Evolutionary conservation across 1,140 invertebrate species (phyloP), one percentile per base, ranked within the genome.

Genomic region (Patella vulgata): DNA sequence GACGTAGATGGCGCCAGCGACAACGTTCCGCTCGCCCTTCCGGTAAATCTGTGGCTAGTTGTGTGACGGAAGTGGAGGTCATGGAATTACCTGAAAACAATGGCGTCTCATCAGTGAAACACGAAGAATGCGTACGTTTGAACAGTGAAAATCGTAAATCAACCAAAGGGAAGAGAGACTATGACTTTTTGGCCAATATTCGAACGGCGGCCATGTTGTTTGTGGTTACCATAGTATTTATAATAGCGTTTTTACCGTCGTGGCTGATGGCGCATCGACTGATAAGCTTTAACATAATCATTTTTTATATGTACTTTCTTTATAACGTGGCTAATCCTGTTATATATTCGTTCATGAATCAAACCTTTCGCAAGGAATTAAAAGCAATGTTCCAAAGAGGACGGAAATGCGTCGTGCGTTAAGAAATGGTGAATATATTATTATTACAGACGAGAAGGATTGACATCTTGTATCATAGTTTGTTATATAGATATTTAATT

Each of bases 261-360:
- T 81, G 77, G 74, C 59, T 83, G 19, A 81, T 81, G 78, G 74
- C 79, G 11, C 66, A 71, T 25, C 48, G 67, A 30, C 27, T 80
- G 1, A 64, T 82, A 3, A 46, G 54, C 0, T 72, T 63, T 46
- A 69, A 77, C 33, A 71, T 73, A 19, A 59, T 80, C 42, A 50
- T 81, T 4, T 83, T 82, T 62, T 83, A 83, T 64, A 69, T 75
- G 66, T 80, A 83, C 60, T 83, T 79, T 50, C 63, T 74, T 27
- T 78, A 83, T 63, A 82, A 82, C 60, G 77, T 82, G 11, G 80
- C 80, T 21, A 83, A 83, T 65, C 81, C 81, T 3, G 66, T 82
- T 12, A 82, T 83, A 42, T 83, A 82, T 58, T 78, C 79, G 11
- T 82, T 83, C 59, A 81, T 83, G 66, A 83, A 83, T 59, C 70